A percentile compares a stretch with the other conserved stretches of the same genome.
phyloP scores from a whole-genome alignment of 2,797 vertebrate species.

The Lithobates sylvaticus region DNA sequence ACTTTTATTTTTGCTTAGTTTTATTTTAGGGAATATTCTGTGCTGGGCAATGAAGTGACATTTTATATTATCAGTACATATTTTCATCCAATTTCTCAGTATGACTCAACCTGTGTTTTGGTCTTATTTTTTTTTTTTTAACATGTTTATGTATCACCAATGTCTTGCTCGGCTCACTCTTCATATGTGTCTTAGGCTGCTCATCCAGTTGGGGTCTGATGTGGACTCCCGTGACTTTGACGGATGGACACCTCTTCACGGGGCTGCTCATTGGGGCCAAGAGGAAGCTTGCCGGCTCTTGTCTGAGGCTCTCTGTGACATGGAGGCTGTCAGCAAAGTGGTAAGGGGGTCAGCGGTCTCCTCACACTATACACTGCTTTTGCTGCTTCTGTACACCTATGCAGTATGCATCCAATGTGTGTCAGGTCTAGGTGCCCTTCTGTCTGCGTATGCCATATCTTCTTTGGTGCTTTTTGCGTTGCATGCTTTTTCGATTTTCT shows the following conservation, averaged over 20 bases:
- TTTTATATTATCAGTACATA: neutral
- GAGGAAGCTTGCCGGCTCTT: constrained; percentile 83
- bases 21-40: too few relatives aligned
- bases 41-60: too few relatives aligned
- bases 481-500: too few relatives aligned
- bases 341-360: constrained; percentile 70
- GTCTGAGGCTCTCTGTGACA: constrained; percentile 82
- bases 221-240: constrained; percentile 81
- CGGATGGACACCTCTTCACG: constrained; percentile 85
- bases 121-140: neutral
- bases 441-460: too few relatives aligned
- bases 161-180: neutral
- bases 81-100: neutral
- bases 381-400: constrained; percentile 23
- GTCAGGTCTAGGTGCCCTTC: neutral
- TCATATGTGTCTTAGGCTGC: constrained; percentile 58
- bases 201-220: constrained; percentile 79
- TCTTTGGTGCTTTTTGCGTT: too few relatives aligned
- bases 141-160: neutral
- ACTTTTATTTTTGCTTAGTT: too few relatives aligned
- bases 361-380: constrained; percentile 31
- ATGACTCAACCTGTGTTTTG: neutral
- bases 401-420: constrained; percentile 1
- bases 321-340: constrained; percentile 83
- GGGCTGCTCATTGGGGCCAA: constrained; percentile 86